Conservation (phyloP, 2,888 invertebrate species). For the Ectobius pallidus region DNA sequence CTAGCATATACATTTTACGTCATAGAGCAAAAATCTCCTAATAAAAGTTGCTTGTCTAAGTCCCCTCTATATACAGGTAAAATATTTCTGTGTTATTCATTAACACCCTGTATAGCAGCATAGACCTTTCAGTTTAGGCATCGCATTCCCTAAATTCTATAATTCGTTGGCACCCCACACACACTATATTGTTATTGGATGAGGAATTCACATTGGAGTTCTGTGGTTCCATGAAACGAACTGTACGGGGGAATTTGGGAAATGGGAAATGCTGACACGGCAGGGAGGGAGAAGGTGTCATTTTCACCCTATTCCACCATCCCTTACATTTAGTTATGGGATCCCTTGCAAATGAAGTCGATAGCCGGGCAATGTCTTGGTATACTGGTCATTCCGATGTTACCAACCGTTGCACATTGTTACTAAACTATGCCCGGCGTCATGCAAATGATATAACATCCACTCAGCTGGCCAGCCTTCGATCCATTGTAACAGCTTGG, state of each 20-base stretch:
- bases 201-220: too few species aligned
- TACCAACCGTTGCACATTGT: slow-evolving; percentile 22
- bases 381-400: slow-evolving; percentile 2
- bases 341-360: slow-evolving; percentile 33
- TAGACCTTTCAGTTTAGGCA: too few species aligned
- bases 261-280: not conserved
- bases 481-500: not conserved
- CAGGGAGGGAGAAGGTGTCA: not conserved
- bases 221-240: not conserved
- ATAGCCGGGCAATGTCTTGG: slow-evolving; percentile 23
- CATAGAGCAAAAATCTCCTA: too few species aligned
- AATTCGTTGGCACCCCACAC: too few species aligned
- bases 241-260: slow-evolving; percentile 6
- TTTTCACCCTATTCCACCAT: not conserved
- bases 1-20: too few species aligned
- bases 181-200: too few species aligned
- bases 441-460: slow-evolving; percentile 11
- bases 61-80: too few species aligned
- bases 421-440: slow-evolving; percentile 23
- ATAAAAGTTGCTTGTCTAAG: too few species aligned
- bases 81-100: too few species aligned
- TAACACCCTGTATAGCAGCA: too few species aligned
- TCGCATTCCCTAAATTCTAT: too few species aligned
- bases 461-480: slow-evolving; percentile 1
- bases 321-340: not conserved